phyloP scores from a whole-genome alignment of 1,140 invertebrate species.

The Campoletis sonorensis region DNA sequence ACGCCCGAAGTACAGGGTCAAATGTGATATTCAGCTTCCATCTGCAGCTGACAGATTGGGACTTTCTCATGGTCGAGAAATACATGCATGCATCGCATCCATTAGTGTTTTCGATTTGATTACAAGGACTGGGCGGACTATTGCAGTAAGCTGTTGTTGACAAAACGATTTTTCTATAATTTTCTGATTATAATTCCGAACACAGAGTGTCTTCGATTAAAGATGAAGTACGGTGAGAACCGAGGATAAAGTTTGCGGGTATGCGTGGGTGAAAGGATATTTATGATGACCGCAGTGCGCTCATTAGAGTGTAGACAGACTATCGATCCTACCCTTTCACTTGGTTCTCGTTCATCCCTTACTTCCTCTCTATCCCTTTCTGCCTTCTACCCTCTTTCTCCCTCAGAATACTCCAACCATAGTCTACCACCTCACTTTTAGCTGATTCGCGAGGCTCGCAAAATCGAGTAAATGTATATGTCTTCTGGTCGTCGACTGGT shows the following conservation, averaged over 20 bases:
- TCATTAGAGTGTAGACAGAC: neutral
- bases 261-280: neutral
- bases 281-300: conserved; percentile 11
- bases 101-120: neutral
- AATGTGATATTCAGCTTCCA: neutral
- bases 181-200: too few relatives aligned
- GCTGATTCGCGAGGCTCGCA: neutral
- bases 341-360: neutral
- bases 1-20: neutral
- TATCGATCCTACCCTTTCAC: conserved; percentile 7
- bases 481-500: neutral
- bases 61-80: neutral
- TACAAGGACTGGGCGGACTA: neutral
- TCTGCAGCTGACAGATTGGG: neutral
- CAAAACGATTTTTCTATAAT: too few relatives aligned
- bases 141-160: neutral
- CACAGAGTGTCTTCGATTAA: too few relatives aligned
- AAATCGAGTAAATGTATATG: neutral
- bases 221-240: neutral
- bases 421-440: neutral
- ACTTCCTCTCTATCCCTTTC: conserved; percentile 10
- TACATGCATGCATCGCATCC: neutral
- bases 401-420: neutral
- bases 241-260: neutral
- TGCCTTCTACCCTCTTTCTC: neutral